A percentile compares a stretch with the other conserved stretches of the same genome.
Evolutionary conservation across 1,140 invertebrate genomes (phyloP).

Genomic region (Drosophila quadrilineata): DNA sequence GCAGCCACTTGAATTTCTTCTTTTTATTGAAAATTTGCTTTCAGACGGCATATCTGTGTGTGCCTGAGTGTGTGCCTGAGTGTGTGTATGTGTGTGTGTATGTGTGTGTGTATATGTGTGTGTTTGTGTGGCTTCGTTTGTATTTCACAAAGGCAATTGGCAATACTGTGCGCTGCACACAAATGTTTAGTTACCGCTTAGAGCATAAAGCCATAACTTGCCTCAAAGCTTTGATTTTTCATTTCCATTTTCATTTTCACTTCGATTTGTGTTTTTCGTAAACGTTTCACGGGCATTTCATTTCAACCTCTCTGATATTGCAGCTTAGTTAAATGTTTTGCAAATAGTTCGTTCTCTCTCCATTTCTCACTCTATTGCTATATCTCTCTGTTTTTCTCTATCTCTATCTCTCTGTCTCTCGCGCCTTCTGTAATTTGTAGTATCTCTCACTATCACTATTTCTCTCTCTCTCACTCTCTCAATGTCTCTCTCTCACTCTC

Average conservation of each 20-base stretch:
- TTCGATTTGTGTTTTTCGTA: background rate
- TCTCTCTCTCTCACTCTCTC: too few species aligned
- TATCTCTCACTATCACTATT: too few species aligned
- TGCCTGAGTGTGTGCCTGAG: background rate
- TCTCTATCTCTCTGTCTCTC: background rate
- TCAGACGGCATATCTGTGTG: background rate
- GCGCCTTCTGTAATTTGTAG: too few species aligned
- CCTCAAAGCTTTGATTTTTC: too few species aligned
- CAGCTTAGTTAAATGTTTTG: background rate
- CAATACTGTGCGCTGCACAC: slow-evolving; percentile 19
- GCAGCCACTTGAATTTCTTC: slow-evolving; percentile 72
- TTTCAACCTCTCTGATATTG: too few species aligned
- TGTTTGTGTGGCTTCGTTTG: slow-evolving; percentile 1
- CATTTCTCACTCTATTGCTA: background rate
- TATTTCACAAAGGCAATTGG: background rate
- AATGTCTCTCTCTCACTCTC: too few species aligned
- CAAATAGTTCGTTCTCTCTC: too few species aligned
- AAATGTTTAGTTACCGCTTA: slow-evolving; percentile 5
- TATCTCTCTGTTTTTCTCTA: background rate
- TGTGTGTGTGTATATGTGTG: background rate
- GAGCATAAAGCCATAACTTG: background rate
- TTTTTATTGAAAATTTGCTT: slow-evolving; percentile 71
- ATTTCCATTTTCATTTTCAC: too few species aligned
- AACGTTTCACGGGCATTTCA: background rate
- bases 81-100: slow-evolving; percentile 3